Percentiles rank a stretch among this genome's conserved stretches.
Conservation (phyloP, 1,140 invertebrate genomes). For the Drosophila ficusphila region DNA sequence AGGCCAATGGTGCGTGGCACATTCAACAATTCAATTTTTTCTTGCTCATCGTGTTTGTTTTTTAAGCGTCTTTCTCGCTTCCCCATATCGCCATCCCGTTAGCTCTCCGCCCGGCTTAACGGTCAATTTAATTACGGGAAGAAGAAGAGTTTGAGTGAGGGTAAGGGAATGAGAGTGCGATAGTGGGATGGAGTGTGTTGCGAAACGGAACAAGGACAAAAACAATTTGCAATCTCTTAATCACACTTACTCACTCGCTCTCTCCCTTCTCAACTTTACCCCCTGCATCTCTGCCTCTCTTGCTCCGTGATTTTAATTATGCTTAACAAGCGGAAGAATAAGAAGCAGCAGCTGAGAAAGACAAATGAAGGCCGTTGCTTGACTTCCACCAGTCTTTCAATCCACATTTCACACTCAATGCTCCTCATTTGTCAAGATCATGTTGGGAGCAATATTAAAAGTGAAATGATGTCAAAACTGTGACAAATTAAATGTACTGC, state of each 20-base stretch:
- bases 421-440: slow-evolving; percentile 4
- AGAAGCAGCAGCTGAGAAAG: slow-evolving; percentile 20
- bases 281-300: background rate
- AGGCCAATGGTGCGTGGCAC: slow-evolving; percentile 55
- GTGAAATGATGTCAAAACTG: background rate
- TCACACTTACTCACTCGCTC: slow-evolving; percentile 19
- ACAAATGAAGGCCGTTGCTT: slow-evolving; percentile 32
- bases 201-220: slow-evolving; percentile 24
- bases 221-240: slow-evolving; percentile 43
- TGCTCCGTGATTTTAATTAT: slow-evolving; percentile 60
- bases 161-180: background rate
- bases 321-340: slow-evolving; percentile 26
- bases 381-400: background rate
- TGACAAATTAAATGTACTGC: background rate
- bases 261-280: background rate
- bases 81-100: background rate
- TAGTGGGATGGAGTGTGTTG: background rate
- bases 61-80: slow-evolving; percentile 17
- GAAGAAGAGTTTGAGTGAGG: slow-evolving; percentile 12
- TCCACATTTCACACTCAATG: slow-evolving; percentile 8
- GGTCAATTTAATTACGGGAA: slow-evolving; percentile 27
- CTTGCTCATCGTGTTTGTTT: slow-evolving; percentile 7
- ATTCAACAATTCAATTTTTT: slow-evolving; percentile 19
- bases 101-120: slow-evolving; percentile 8
- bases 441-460: slow-evolving; percentile 1